Percentiles rank a stretch among this genome's conserved stretches.
Conservation (phyloP, 1,140 invertebrate species). For the Cataglyphis hispanica region DNA sequence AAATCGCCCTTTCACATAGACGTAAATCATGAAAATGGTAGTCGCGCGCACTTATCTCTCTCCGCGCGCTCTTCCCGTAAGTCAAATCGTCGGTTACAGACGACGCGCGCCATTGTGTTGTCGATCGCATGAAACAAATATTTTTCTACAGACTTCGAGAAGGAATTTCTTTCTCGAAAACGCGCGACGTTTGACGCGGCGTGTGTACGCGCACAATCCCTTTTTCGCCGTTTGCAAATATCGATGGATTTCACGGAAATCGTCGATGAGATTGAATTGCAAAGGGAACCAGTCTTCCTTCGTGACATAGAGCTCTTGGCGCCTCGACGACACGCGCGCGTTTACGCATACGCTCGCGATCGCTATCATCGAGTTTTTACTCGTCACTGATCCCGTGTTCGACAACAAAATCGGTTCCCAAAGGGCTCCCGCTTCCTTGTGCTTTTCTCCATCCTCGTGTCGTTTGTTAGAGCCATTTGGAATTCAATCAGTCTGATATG, state of each 20-base stretch:
- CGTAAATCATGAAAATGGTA: slow-evolving; percentile 46
- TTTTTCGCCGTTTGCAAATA: slow-evolving; percentile 45
- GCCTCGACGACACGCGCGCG: background rate
- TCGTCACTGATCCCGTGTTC: slow-evolving; percentile 23
- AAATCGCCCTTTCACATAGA: slow-evolving; percentile 7
- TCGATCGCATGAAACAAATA: slow-evolving; percentile 64
- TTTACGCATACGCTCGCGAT: background rate
- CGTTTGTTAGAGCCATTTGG: slow-evolving; percentile 36
- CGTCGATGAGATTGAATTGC: slow-evolving; percentile 66
- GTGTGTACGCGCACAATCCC: slow-evolving; percentile 39
- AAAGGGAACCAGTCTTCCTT: slow-evolving; percentile 45
- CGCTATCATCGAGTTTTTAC: slow-evolving; percentile 15
- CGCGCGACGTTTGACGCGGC: slow-evolving; percentile 36
- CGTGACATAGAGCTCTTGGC: background rate
- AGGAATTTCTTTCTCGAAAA: slow-evolving; percentile 9
- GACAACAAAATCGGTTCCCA: slow-evolving; percentile 32
- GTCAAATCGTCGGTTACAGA: slow-evolving; percentile 61
- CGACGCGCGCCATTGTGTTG: slow-evolving; percentile 44
- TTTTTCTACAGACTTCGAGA: slow-evolving; percentile 35
- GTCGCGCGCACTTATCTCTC: slow-evolving; percentile 21
- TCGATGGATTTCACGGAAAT: slow-evolving; percentile 56
- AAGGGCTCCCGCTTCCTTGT: slow-evolving; percentile 5
- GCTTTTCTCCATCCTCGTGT: slow-evolving; percentile 6
- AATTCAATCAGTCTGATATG: slow-evolving; percentile 62
- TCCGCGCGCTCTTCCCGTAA: slow-evolving; percentile 16